A percentile compares a stretch with the other conserved stretches of the same genome.
Evolutionary conservation across 30 jellyfish, hydroid and myxozoan genomes (phyloP).

Genomic region (Aurelia aurita complex sp. Pacific): DNA sequence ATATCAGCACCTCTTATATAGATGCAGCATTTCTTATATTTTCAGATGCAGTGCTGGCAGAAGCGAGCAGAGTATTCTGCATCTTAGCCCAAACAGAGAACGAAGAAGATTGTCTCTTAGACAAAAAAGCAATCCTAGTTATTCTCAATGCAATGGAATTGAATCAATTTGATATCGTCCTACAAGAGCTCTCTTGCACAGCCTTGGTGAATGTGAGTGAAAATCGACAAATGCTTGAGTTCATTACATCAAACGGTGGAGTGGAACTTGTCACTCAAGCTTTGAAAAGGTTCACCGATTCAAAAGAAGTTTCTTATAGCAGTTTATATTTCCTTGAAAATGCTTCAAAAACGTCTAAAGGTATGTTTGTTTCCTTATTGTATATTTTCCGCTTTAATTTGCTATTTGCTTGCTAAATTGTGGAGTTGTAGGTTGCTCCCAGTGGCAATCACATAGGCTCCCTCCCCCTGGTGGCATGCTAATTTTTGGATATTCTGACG

Average conservation of each 20-base stretch:
- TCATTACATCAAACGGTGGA: slow-evolving; percentile 19
- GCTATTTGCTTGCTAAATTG: too few species aligned
- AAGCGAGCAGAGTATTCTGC: slow-evolving; percentile 24
- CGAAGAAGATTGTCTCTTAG: neutral
- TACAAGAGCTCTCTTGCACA: slow-evolving; percentile 38
- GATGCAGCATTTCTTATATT: neutral
- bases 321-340: slow-evolving; percentile 38
- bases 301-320: neutral
- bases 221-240: slow-evolving; percentile 9
- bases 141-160: slow-evolving; percentile 28
- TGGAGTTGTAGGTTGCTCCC: too few species aligned
- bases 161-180: slow-evolving; percentile 27
- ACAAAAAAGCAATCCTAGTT: slow-evolving; percentile 2
- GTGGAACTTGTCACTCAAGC: neutral
- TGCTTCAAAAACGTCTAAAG: neutral
- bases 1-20: too few species aligned
- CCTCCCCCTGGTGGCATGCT: too few species aligned
- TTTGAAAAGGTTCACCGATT: slow-evolving; percentile 15
- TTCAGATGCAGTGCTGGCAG: slow-evolving; percentile 8
- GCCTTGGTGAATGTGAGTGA: slow-evolving; percentile 40
- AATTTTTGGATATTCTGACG: too few species aligned
- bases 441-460: too few species aligned
- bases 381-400: too few species aligned
- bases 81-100: slow-evolving; percentile 20
- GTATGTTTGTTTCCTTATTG: too few species aligned